Base-by-base conservation (phyloP, 2,113 vertebrate species). In the Tachuris rubrigastra region DNA sequence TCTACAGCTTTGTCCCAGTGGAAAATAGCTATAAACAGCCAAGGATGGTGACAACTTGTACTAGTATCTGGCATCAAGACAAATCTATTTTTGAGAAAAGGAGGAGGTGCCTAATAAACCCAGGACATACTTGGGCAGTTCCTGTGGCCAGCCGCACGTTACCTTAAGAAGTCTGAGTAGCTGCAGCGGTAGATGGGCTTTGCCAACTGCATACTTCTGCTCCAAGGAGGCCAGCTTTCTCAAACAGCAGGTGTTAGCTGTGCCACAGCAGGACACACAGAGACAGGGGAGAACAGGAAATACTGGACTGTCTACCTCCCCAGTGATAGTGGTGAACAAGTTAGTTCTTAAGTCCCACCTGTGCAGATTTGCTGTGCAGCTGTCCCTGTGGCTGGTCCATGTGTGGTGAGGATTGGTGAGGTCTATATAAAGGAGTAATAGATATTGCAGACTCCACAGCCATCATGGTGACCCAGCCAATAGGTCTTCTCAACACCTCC, bases 1-100 rank as follows among this genome's bases (percentile, higher is more conserved):
- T 78, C 66, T 75, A 39, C 63, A 85, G 30, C 16, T 95, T 87
- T 93, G 63, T 67, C 91, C 66, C 81, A 91, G 35, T 78, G 66
- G 87, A 77, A 86, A 90, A 94, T 50, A 85, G 11, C 39, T 81
- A 59, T 72, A 63, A 84, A 55, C 23, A 78, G 76, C 39, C 13
- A 66, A 74, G 73, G 68, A 42, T 81, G 21, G 55, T 71, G 52
- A 84, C 1, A 12, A 69, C 27, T 35, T 89, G 42, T 84, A 62
- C 50, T 31, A 59, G 71, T n/a, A 49, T 47, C 50, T 87, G 84
- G 69, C 73, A 81, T 42, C 12, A 85, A 67, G 1, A 5, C 56
- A 55, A 80, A 69, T 75, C 55, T 91, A 42, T 59, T 96, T 94
- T 33, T 85, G 60, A 78, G 87, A 59, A 50, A 84, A 76, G 21